Conservation (phyloP, 2,113 vertebrate genomes). For the Heliornis fulica region DNA sequence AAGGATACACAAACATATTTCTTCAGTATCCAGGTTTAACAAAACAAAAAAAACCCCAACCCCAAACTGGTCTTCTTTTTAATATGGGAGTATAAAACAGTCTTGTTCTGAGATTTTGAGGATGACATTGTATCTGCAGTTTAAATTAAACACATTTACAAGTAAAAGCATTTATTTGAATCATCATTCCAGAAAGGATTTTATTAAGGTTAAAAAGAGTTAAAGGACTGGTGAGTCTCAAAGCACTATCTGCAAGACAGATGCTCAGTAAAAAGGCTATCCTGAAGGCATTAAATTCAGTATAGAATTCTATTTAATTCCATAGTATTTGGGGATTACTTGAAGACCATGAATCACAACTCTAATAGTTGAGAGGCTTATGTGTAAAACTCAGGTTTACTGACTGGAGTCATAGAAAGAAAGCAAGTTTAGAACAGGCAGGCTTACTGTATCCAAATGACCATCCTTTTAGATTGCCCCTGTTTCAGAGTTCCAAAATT, state of each 20-base stretch:
- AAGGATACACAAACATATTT: neutral
- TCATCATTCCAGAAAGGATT: neutral
- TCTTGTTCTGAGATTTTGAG: neutral
- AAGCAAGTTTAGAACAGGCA: neutral
- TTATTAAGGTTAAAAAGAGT: neutral
- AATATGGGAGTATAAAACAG: neutral
- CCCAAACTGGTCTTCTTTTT: neutral
- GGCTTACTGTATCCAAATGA: conserved; percentile 89
- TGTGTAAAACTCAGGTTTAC: neutral
- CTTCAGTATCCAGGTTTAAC: neutral
- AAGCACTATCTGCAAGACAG: neutral
- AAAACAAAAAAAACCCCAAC: neutral
- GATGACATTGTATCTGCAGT: accelerated
- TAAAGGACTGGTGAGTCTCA: neutral
- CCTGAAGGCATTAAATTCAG: neutral
- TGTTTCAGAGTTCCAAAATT: conserved; percentile 82
- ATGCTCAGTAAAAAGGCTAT: neutral
- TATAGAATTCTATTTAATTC: neutral
- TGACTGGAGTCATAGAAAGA: neutral
- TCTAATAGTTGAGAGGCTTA: neutral
- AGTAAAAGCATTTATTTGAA: neutral
- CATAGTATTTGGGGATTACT: neutral
- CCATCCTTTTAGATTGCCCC: conserved; percentile 73
- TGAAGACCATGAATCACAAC: neutral
- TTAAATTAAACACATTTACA: neutral